phyloP scores from a whole-genome alignment of 2,113 vertebrate species.

The Seriola quinqueradiata region DNA sequence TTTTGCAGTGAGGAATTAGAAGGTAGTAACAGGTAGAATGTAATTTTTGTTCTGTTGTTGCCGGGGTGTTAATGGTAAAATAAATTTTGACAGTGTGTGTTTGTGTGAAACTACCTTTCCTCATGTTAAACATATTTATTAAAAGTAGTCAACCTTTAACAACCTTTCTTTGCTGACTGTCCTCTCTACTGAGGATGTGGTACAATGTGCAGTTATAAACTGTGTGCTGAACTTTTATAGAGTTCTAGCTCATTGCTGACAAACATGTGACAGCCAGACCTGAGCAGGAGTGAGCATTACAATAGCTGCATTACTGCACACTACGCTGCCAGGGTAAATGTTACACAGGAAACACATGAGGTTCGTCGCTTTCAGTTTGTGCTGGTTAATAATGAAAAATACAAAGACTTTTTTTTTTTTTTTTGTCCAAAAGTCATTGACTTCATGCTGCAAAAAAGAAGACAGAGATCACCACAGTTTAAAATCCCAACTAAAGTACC shows the following conservation, averaged over 20 bases:
- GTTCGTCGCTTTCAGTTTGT: background rate
- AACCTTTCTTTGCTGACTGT: background rate
- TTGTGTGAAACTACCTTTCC: background rate
- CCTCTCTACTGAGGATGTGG: background rate
- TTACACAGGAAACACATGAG: background rate
- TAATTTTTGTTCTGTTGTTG: background rate
- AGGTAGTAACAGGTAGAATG: background rate
- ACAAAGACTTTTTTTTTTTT: background rate
- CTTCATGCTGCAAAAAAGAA: background rate
- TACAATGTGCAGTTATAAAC: conserved; percentile 24
- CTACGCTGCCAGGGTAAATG: conserved; percentile 9
- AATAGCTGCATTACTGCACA: background rate
- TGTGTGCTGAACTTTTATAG: conserved; percentile 28
- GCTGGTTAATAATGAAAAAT: background rate
- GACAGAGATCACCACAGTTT: background rate
- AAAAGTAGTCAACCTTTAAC: background rate
- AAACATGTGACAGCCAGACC: conserved; percentile 38
- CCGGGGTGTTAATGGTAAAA: background rate
- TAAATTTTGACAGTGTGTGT: background rate
- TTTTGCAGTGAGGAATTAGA: background rate
- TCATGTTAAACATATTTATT: background rate
- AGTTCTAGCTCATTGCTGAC: conserved; percentile 19
- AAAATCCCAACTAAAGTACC: background rate
- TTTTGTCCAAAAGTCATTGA: background rate
- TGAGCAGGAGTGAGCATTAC: background rate